Conservation (phyloP, 23 tunicate species). For the Trididemnum nubilum region DNA sequence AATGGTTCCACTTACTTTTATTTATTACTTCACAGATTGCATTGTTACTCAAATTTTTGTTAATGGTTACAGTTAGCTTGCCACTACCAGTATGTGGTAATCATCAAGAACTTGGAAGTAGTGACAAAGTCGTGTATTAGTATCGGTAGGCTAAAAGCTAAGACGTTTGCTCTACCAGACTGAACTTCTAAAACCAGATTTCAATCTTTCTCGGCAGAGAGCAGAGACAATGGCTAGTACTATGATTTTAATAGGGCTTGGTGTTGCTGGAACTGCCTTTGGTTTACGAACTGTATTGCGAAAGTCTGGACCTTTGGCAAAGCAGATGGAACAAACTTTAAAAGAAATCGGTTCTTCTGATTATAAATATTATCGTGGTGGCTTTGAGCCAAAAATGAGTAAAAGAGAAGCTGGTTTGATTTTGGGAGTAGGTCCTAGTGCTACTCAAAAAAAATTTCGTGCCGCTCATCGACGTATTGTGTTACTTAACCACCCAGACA, state of each 20-base stretch:
- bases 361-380: constrained; percentile 91
- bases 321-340: constrained; percentile 74
- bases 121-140: too few species aligned
- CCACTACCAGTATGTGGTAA: too few species aligned
- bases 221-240: constrained; percentile 60
- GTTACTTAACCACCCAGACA: constrained; percentile 89
- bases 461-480: constrained; percentile 89
- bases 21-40: too few species aligned
- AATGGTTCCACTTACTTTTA: too few species aligned
- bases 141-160: too few species aligned
- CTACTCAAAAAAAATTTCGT: constrained; percentile 57
- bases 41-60: too few species aligned
- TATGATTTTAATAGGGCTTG: constrained; percentile 67
- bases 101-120: too few species aligned
- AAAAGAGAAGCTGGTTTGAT: constrained; percentile 87
- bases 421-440: constrained; percentile 66
- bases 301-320: constrained; percentile 66
- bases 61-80: too few species aligned
- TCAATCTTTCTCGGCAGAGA: neutral
- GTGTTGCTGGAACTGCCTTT: constrained; percentile 76
- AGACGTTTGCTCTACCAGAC: too few species aligned
- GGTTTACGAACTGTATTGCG: constrained; percentile 39
- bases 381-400: constrained; percentile 93
- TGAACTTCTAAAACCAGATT: neutral
- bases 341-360: constrained; percentile 75